Base-by-base conservation (phyloP, 2,797 vertebrate genomes). In the Notolepis coatsorum region DNA sequence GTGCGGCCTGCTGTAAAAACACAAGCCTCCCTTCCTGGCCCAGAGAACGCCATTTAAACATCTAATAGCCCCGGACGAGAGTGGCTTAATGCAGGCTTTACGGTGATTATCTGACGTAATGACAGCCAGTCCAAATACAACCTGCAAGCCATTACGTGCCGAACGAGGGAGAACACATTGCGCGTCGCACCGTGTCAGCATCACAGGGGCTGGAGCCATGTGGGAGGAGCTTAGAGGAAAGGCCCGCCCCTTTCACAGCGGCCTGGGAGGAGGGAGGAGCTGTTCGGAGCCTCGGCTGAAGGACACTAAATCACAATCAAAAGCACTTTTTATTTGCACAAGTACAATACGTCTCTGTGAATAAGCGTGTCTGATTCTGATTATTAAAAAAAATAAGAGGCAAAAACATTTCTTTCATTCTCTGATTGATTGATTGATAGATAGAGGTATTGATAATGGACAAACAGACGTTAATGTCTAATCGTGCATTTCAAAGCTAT, bases 81-180 rank as follows among this genome's bases (percentile, higher is more conserved):
- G 68, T 71, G 64, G 82, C 77, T 86, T 85, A 87, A 88, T 83
- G 79, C 71, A 84, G 83, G 77, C 73, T 68, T 84, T 84, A 77
- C 77, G 75, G 81, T 82, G 86, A 92, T 89, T 88, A 88, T 86
- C 81, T 90, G 86, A 90, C 83, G 82, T 90, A 89, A 88, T 91
- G 87, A 87, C 86, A 85, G 84, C 81, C 84, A 91, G 90, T 87
- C 81, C 81, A 90, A 92, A 90, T 86, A 89, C 83, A 76, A 84
- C 80, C 91, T 91, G 90, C 55, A 66, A 90, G 79, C 84, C 64
- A 91, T 92, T 93, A 90, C 20, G 25, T 63, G 57, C 47, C 47
- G 23, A 84, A 85, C 80, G 67, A 76, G 81, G 81, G 78, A n/a
- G 80, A 84, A 74, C 60, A 71, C 75, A 82, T 87, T 84, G 85